phyloP scores from a whole-genome alignment of 2,797 vertebrate genomes.

The Presbytis comata region DNA sequence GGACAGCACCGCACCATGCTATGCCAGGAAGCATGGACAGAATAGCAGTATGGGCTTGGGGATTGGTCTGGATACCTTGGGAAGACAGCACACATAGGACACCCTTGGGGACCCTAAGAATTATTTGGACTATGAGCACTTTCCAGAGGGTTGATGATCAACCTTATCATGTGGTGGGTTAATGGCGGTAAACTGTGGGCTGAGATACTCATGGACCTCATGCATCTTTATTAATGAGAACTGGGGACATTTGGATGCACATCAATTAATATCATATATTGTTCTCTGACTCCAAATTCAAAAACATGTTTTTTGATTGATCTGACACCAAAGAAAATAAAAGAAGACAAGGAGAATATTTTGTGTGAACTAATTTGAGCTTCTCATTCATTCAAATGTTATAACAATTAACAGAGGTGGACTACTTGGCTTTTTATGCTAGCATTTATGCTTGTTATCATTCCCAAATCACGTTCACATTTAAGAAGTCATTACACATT shows the following conservation, averaged over 20 bases:
- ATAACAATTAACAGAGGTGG: background rate
- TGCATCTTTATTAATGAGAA: background rate
- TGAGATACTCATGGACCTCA: background rate
- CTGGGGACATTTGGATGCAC: background rate
- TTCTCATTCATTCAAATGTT: constrained; percentile 14
- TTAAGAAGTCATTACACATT: background rate
- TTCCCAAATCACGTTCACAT: background rate
- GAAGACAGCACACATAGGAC: background rate
- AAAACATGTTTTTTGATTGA: background rate
- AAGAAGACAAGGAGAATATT: background rate
- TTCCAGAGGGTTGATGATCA: background rate
- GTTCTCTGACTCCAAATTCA: background rate
- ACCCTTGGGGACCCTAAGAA: background rate
- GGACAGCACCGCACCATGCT: background rate
- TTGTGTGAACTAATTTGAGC: background rate
- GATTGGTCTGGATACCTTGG: background rate
- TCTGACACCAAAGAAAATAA: background rate
- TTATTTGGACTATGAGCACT: background rate
- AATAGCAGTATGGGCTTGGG: background rate
- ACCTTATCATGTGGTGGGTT: background rate
- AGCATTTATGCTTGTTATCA: background rate
- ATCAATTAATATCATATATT: background rate
- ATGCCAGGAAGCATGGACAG: background rate
- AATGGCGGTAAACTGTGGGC: background rate
- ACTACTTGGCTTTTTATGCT: background rate